phyloP scores from a whole-genome alignment of 2,797 vertebrate species.

The Danio choprae region DNA sequence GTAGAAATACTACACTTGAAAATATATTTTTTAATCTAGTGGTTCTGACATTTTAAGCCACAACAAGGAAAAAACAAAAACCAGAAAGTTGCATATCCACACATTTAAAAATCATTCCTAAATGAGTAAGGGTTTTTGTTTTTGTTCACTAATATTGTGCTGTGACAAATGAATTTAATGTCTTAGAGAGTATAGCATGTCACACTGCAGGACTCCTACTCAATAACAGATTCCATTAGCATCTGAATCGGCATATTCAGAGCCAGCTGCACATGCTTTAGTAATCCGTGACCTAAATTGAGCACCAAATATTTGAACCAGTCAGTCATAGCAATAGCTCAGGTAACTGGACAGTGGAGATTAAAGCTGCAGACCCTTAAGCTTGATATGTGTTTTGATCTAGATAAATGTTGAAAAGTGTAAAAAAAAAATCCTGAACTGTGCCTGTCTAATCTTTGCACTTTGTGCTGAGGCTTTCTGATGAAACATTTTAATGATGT shows the following conservation, averaged over 20 bases:
- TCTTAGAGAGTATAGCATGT: neutral
- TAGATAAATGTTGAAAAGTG: neutral
- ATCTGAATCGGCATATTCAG: conserved; percentile 16
- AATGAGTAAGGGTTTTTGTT: neutral
- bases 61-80: neutral
- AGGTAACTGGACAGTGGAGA: conserved; percentile 23
- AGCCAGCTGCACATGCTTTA: conserved; percentile 37
- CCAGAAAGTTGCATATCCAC: neutral
- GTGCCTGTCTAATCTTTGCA: neutral
- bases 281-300: conserved; percentile 41
- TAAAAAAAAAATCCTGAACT: neutral
- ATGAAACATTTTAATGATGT: neutral
- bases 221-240: conserved; percentile 31
- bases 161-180: neutral
- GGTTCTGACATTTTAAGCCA: too few species aligned
- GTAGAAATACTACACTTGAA: neutral
- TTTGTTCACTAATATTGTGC: neutral
- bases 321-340: conserved; percentile 24
- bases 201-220: neutral
- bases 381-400: neutral
- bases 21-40: neutral
- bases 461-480: neutral
- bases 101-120: neutral
- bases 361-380: conserved; percentile 1
- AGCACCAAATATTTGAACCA: conserved; percentile 30